These are phyloP conservation scores for Bothrops jararaca DNA, from an alignment of 2,113 vertebrate species.

Conservation along the genomic window DNA sequence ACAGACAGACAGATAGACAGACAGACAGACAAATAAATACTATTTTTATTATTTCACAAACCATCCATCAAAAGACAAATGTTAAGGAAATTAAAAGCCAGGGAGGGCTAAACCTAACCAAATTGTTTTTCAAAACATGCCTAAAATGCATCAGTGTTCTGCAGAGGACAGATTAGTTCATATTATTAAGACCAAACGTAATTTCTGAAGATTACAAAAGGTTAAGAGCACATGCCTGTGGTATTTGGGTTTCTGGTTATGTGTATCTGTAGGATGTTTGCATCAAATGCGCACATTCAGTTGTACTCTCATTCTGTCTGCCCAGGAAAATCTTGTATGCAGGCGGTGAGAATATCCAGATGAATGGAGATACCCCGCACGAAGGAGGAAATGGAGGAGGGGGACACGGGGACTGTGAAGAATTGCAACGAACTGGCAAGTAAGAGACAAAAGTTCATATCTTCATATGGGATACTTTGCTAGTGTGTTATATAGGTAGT, in stretches of 20 bases:
- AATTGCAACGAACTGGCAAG: slow-evolving; percentile 89
- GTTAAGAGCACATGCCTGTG: background rate
- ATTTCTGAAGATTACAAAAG: background rate
- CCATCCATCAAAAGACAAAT: background rate
- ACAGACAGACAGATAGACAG: too few relatives aligned
- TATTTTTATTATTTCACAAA: background rate
- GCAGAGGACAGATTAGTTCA: background rate
- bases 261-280: background rate
- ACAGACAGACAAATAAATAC: too few relatives aligned
- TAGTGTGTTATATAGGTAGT: background rate
- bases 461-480: too few relatives aligned
- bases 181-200: background rate
- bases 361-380: slow-evolving; percentile 91
- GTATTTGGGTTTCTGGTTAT: background rate
- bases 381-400: slow-evolving; percentile 83
- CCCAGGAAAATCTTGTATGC: slow-evolving; percentile 94
- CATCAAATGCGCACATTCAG: rapidly evolving
- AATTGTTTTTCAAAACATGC: background rate
- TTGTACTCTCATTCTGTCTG: background rate
- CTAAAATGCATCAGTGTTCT: background rate
- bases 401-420: slow-evolving; percentile 83
- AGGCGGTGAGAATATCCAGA: slow-evolving; percentile 85
- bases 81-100: background rate
- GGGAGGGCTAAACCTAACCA: background rate
- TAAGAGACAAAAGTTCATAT: slow-evolving; percentile 41